Evolutionary conservation across 2,113 vertebrate species (phyloP).

Genomic region (Dicerorhinus sumatrensis): DNA sequence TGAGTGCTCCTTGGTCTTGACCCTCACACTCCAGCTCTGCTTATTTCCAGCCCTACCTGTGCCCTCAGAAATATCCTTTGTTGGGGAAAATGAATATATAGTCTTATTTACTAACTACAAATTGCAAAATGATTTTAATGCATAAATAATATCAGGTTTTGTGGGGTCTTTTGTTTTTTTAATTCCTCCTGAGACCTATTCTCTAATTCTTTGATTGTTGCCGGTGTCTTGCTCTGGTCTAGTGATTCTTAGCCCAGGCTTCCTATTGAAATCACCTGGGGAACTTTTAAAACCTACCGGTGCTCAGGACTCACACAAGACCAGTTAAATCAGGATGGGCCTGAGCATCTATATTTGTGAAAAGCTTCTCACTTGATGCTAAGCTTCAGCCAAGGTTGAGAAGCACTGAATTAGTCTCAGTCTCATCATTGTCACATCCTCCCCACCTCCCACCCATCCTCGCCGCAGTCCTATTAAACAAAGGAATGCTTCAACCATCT

Average conservation of each 20-base stretch:
- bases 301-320: not conserved
- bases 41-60: not conserved
- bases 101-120: not conserved
- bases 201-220: not conserved
- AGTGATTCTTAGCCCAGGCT: not conserved
- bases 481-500: not conserved
- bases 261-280: not conserved
- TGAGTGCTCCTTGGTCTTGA: not conserved
- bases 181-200: not conserved
- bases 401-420: not conserved
- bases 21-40: not conserved
- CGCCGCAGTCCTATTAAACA: not conserved
- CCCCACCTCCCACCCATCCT: accelerated
- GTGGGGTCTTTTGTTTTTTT: not conserved
- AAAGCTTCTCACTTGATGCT: not conserved
- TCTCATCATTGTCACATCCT: not conserved
- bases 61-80: not conserved
- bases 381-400: not conserved
- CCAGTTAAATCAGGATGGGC: not conserved
- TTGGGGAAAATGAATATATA: not conserved
- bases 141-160: not conserved
- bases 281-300: not conserved
- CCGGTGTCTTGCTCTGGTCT: not conserved
- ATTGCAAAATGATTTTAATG: not conserved
- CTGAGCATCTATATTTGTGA: not conserved